Conservation (phyloP, 2,888 invertebrate genomes). For the Bombylius major region DNA sequence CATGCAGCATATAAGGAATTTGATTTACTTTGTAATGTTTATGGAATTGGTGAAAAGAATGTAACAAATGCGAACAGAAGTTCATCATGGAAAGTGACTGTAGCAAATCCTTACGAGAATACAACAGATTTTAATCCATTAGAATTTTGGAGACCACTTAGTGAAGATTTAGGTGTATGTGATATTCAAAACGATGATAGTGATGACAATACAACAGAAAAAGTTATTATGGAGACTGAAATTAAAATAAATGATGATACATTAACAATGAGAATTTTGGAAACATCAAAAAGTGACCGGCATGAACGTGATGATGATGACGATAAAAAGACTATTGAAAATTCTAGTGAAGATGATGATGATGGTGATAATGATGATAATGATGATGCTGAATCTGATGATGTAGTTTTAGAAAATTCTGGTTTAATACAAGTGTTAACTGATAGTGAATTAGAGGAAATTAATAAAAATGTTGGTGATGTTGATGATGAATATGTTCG, state of each 20-base stretch:
- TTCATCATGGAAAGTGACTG: constrained; percentile 11
- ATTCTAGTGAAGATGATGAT: constrained; percentile 26
- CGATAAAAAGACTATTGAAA: constrained; percentile 9
- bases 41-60: constrained; percentile 28
- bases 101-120: constrained; percentile 13
- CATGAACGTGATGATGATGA: constrained; percentile 3
- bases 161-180: constrained; percentile 11
- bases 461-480: constrained; percentile 13
- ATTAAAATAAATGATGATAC: constrained; percentile 70
- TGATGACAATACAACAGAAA: constrained; percentile 37
- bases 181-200: not conserved
- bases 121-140: not conserved
- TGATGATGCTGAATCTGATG: constrained; percentile 27
- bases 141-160: not conserved
- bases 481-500: constrained; percentile 27
- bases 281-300: constrained; percentile 24
- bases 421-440: constrained; percentile 48
- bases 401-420: constrained; percentile 17
- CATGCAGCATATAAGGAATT: constrained; percentile 43
- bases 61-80: constrained; percentile 1
- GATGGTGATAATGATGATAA: constrained; percentile 23
- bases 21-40: constrained; percentile 47
- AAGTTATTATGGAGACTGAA: constrained; percentile 70
- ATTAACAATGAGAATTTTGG: constrained; percentile 72
- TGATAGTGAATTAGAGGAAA: constrained; percentile 48